Conservation (phyloP, 1,140 invertebrate species). For the Drosophila santomea region DNA sequence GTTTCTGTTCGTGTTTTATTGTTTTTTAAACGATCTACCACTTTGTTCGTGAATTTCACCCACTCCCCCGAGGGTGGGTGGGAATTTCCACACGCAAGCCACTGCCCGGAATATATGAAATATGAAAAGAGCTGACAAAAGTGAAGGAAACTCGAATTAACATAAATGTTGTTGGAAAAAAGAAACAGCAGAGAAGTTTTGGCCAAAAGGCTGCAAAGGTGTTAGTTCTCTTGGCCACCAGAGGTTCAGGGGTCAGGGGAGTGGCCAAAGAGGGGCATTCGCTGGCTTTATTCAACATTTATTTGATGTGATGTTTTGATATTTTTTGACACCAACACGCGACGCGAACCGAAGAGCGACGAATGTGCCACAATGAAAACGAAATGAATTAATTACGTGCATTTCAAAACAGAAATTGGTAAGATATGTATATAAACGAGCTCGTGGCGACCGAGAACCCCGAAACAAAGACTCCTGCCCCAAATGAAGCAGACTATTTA, state of each 20-base stretch:
- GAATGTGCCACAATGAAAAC: slow-evolving; percentile 73
- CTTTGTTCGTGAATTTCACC: slow-evolving; percentile 63
- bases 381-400: slow-evolving; percentile 83
- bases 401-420: slow-evolving; percentile 75
- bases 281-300: slow-evolving; percentile 79
- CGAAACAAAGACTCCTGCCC: slow-evolving; percentile 30
- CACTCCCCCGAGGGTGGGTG: slow-evolving; percentile 9
- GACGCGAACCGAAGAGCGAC: slow-evolving; percentile 66
- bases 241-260: neutral
- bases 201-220: slow-evolving; percentile 63
- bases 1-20: slow-evolving; percentile 74
- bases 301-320: slow-evolving; percentile 85
- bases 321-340: slow-evolving; percentile 85
- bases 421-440: slow-evolving; percentile 32
- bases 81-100: slow-evolving; percentile 57
- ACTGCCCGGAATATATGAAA: slow-evolving; percentile 61
- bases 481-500: slow-evolving; percentile 73
- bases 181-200: slow-evolving; percentile 41
- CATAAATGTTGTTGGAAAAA: slow-evolving; percentile 62
- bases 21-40: slow-evolving; percentile 83
- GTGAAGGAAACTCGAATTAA: slow-evolving; percentile 72
- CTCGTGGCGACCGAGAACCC: slow-evolving; percentile 24
- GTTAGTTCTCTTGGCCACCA: slow-evolving; percentile 50
- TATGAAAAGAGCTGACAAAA: slow-evolving; percentile 64
- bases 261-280: slow-evolving; percentile 6